Evolutionary conservation across 2,888 invertebrate species (phyloP).

Genomic region (Agrilus mali): DNA sequence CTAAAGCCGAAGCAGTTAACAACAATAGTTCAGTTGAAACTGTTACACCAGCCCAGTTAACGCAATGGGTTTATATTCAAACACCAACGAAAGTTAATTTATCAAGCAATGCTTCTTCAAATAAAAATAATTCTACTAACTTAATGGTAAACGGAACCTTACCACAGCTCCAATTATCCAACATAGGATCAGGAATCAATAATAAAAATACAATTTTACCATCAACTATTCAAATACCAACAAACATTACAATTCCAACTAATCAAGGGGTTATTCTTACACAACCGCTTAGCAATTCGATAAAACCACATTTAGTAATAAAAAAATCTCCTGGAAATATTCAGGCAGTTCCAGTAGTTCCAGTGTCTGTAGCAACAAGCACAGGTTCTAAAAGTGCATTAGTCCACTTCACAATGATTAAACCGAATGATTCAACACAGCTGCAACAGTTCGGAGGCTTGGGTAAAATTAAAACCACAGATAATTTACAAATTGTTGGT

Average conservation of each 20-base stretch:
- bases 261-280: constrained; percentile 24
- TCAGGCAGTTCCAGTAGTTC: constrained; percentile 38
- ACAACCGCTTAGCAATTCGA: constrained; percentile 12
- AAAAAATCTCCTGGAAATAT: constrained; percentile 40
- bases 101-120: constrained; percentile 1
- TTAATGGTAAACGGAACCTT: constrained; percentile 17
- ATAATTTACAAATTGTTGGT: constrained; percentile 13
- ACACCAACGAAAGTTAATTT: constrained; percentile 38
- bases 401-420: constrained; percentile 41
- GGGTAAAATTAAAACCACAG: constrained; percentile 12
- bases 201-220: constrained; percentile 11
- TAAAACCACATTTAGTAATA: constrained; percentile 40
- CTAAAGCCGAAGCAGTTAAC: not conserved
- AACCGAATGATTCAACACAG: constrained; percentile 18
- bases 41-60: constrained; percentile 26
- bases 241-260: constrained; percentile 9
- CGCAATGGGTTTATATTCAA: constrained; percentile 50
- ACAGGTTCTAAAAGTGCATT: constrained; percentile 34
- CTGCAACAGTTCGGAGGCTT: constrained; percentile 30
- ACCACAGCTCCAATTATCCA: constrained; percentile 22
- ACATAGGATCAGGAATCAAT: constrained; percentile 18
- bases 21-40: not conserved
- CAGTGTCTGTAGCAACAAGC: constrained; percentile 37
- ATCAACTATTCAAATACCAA: constrained; percentile 9
- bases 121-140: constrained; percentile 11